Evolutionary conservation across 2,888 invertebrate species (phyloP), one percentile per base, ranked within the genome.

Genomic region (Embidobia sp.): DNA sequence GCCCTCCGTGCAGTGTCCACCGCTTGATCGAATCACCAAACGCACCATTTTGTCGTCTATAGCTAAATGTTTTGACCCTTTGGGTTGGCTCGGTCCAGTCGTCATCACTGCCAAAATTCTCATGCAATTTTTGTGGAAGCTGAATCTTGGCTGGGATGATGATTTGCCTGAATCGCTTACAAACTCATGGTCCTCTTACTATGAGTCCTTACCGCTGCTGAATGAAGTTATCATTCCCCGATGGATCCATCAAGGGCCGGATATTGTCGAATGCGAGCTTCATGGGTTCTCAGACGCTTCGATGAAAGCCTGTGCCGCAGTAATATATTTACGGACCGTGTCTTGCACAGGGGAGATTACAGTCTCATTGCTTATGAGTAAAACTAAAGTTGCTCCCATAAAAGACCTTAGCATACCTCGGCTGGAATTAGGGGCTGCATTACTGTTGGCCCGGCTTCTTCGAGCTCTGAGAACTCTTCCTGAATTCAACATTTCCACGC

Each of bases 211-310:
- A 3, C 3, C 33, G 3, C 4, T 11, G 11, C 10, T 33, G 10
- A 33, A 10, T 11, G 2, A 33, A 3, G 13, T 33, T 5, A 11
- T 11, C 4, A 7, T 33, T 10, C 33, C 33, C 10, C 33, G 33
- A 1, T 33, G 33, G 33, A 11, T 10, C n/a, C n/a, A n/a, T n/a
- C n/a, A n/a, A 13, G 3, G 3, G 13, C 33, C 13, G 1, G 10
- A 2, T 3, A n/a, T 10, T 3, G 10, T 3, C 10, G 13, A 33
- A 5, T 33, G 10, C 13, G 8, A 7, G 3, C 13, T 33, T 1
- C 33, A 33, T 11, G 33, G 33, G 8, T 42, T 42, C 10, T 19
- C 42, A 2, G 42, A 42, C 10, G 42, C 42, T 5, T 42, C 42
- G 2, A 22, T 10, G 3, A 19, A 42, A 18, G 37, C 37, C 1